Conservation (phyloP, 2,888 invertebrate species). For the Allolobophora icterica region DNA sequence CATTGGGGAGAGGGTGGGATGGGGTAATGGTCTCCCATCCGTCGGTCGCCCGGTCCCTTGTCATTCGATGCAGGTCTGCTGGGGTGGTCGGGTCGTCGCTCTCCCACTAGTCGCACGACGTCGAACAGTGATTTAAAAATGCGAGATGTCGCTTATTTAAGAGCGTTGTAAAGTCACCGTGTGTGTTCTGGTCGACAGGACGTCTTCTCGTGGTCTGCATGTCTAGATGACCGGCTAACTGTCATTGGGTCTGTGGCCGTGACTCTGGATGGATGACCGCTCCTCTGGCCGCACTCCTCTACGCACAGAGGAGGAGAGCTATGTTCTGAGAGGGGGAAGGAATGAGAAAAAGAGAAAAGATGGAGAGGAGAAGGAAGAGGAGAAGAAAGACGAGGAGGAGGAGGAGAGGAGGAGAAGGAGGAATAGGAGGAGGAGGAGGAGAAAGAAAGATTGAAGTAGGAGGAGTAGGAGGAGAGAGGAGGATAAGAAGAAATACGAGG, state of each 20-base stretch:
- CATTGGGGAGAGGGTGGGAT: background rate
- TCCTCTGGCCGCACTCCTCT: too few relatives aligned
- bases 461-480: background rate
- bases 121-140: background rate
- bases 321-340: too few relatives aligned
- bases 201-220: background rate
- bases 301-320: too few relatives aligned
- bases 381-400: too few relatives aligned
- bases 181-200: background rate
- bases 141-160: background rate
- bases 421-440: too few relatives aligned
- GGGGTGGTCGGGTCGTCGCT: background rate
- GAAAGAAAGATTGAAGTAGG: too few relatives aligned
- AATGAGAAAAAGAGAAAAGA: too few relatives aligned
- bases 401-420: too few relatives aligned
- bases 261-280: too few relatives aligned
- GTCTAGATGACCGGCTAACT: background rate
- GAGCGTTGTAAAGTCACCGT: background rate
- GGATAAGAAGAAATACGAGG: background rate
- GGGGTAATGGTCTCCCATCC: background rate
- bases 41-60: background rate
- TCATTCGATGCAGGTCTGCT: background rate
- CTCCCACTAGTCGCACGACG: background rate
- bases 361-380: too few relatives aligned
- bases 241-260: too few relatives aligned